These are phyloP conservation scores for Drymonia ruficornis DNA, from an alignment of 2,888 invertebrate genomes.

Conservation along the genomic window DNA sequence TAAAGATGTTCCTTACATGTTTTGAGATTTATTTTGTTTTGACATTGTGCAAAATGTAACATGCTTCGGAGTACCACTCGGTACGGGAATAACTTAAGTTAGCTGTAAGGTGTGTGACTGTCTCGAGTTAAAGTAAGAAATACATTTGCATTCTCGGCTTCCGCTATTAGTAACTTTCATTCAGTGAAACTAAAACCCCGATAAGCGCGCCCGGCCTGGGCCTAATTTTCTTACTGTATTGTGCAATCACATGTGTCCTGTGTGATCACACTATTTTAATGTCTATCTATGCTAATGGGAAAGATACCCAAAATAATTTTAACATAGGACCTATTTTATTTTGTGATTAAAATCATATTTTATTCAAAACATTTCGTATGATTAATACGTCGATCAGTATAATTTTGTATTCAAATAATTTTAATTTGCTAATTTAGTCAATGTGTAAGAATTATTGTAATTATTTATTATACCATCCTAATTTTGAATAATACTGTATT, in stretches of 20 bases:
- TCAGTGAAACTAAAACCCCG: constrained; percentile 68
- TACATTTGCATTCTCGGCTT: constrained; percentile 49
- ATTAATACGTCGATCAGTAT: constrained; percentile 55
- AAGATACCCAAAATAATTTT: constrained; percentile 51
- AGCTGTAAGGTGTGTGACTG: constrained; percentile 74
- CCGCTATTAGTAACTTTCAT: constrained; percentile 51
- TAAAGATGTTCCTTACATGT: constrained; percentile 65
- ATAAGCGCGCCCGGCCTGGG: constrained; percentile 43
- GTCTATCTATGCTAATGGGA: constrained; percentile 30
- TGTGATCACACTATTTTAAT: constrained; percentile 34
- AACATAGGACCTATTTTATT: constrained; percentile 61
- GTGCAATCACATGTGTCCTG: constrained; percentile 39
- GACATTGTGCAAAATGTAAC: constrained; percentile 37
- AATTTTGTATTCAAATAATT: constrained; percentile 61
- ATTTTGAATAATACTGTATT: constrained; percentile 65
- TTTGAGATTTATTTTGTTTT: constrained; percentile 55
- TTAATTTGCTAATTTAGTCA: constrained; percentile 59
- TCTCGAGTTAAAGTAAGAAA: constrained; percentile 60
- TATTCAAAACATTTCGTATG: constrained; percentile 59
- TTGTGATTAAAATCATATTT: constrained; percentile 54
- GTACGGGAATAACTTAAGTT: constrained; percentile 69
- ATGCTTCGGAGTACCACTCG: constrained; percentile 60
- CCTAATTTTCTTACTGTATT: constrained; percentile 41
- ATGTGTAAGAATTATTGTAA: constrained; percentile 56
- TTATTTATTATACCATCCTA: constrained; percentile 73